phyloP scores from a whole-genome alignment of 2,113 vertebrate genomes.

The Crotalus tigris region DNA sequence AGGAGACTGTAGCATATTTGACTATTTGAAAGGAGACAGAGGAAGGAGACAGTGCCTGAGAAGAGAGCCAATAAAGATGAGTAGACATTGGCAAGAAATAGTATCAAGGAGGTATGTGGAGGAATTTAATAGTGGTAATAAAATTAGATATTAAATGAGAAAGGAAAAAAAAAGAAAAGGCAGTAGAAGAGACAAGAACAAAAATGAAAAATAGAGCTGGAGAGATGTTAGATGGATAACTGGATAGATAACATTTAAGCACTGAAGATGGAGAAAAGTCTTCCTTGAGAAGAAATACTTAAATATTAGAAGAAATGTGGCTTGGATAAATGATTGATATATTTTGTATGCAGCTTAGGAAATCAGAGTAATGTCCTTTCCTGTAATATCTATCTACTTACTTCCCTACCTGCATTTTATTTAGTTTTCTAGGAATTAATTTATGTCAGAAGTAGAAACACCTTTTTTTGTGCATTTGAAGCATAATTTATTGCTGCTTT shows the following conservation, averaged over 20 bases:
- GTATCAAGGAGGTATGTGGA: background rate
- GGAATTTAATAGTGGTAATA: background rate
- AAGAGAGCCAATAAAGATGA: background rate
- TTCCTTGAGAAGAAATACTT: background rate
- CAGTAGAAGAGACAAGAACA: no score
- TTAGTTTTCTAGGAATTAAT: background rate
- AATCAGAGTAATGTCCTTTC: background rate
- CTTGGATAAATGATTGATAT: background rate
- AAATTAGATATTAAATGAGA: background rate
- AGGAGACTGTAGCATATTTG: background rate
- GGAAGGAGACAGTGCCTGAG: background rate
- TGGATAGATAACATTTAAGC: background rate
- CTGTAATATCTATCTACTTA: background rate
- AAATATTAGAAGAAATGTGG: background rate
- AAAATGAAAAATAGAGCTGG: background rate
- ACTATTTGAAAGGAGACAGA: background rate
- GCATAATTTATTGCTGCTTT: background rate
- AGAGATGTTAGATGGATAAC: background rate
- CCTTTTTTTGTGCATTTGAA: background rate
- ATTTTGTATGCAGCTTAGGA: background rate
- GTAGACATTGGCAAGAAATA: background rate
- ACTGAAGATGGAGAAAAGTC: background rate
- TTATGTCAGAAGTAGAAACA: background rate
- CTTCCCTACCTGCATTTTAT: background rate
- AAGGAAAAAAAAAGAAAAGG: background rate